These are phyloP conservation scores for Rhodophaea formosa DNA, from an alignment of 2,888 invertebrate genomes.

Conservation along the genomic window DNA sequence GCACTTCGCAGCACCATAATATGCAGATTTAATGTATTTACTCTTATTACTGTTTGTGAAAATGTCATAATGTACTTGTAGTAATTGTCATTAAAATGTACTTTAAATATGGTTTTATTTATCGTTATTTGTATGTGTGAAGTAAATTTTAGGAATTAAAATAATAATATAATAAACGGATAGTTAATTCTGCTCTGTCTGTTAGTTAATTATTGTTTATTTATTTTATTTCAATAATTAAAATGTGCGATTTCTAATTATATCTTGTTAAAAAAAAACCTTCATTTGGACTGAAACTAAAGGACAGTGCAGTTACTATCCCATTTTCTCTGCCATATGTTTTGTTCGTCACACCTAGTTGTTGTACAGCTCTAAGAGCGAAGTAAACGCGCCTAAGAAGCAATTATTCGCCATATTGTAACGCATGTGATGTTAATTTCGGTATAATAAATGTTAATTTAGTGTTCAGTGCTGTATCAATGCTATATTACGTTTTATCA, in stretches of 20 bases:
- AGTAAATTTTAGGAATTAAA: background rate
- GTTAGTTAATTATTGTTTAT: background rate
- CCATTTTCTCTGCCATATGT: too few species aligned
- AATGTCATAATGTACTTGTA: conserved; percentile 32
- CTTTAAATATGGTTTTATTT: background rate
- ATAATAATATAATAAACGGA: background rate
- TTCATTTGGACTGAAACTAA: too few species aligned
- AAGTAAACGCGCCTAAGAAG: conserved; percentile 16
- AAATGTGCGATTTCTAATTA: too few species aligned
- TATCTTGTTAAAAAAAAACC: too few species aligned
- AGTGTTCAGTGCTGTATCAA: background rate
- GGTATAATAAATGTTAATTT: background rate
- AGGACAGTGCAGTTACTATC: background rate
- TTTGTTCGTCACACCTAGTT: background rate
- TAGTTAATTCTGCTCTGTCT: conserved; percentile 7
- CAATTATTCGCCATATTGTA: conserved; percentile 29
- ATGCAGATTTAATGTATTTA: conserved; percentile 20
- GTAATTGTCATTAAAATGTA: conserved; percentile 17
- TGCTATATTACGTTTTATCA: conserved; percentile 14
- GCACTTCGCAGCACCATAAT: conserved; percentile 38
- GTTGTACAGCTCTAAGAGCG: conserved; percentile 13
- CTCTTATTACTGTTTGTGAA: conserved; percentile 34
- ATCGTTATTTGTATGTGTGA: background rate
- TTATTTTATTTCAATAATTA: too few species aligned
- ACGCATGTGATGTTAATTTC: conserved; percentile 18